Evolutionary conservation across 2,888 invertebrate species (phyloP), one percentile per base, ranked within the genome.

Genomic region (Drosophila atripex): DNA sequence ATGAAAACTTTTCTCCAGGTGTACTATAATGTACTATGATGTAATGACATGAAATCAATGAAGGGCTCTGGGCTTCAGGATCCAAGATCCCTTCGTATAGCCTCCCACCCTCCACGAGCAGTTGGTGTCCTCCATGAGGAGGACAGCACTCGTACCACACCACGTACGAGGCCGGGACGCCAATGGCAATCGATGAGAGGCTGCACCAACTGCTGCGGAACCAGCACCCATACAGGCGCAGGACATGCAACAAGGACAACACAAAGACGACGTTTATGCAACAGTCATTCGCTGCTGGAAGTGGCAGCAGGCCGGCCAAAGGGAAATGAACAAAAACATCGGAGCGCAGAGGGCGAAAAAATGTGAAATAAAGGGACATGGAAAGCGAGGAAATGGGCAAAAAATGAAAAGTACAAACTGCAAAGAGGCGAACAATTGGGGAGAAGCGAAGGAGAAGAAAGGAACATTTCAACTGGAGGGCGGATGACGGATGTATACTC

Each of bases 221-320:
- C 9, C 58, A 47, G 60, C 50, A 46, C 39, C 35, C 52, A 35
- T 32, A 50, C 52, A 46, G 11, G 53, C 38, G 47, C 53, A 53
- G 46, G 41, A 32, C 51, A 28, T 75, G 82, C 85, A 82, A 61
- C 70, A 72, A 46, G 73, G 73, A 75, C 83, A 83, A 83, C 77
- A 80, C 71, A 88, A 88, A 86, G 86, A 64, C 88, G 77, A 83
- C 82, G 82, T 88, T 83, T 88, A 88, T 83, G 82, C 82, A 88
- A 88, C 82, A 83, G 88, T 88, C 88, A 83, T 83, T 83, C 88
- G 82, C 80, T 41, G 39, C 39, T 80, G 77, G 73, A 78, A 82
- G 58, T 82, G 69, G 55, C 72, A 85, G 68, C 18, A 18, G 18
- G 55, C 70, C 82, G 54, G 52, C 58, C 45, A 56, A 45, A n/a